Evolutionary conservation across 2,113 vertebrate genomes (phyloP).

Genomic region (Cryptoleucopteryx plumbea): DNA sequence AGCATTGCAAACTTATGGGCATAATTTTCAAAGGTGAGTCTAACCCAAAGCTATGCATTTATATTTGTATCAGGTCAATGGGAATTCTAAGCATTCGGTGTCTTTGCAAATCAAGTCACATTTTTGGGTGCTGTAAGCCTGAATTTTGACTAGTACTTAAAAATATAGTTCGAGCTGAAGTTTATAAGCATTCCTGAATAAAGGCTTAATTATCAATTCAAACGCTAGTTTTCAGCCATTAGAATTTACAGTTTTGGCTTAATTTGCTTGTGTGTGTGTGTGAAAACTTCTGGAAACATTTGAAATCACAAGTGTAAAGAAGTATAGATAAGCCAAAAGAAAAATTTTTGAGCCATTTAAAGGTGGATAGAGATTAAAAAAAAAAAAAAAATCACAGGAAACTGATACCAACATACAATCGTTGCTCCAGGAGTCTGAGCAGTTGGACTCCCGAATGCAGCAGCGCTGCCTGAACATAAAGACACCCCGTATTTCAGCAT

Average conservation of each 20-base stretch:
- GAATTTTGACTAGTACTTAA: background rate
- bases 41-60: background rate
- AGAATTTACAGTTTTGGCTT: background rate
- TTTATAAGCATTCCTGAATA: conserved; percentile 4
- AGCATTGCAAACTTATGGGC: background rate
- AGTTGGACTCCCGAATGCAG: background rate
- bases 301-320: background rate
- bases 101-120: background rate
- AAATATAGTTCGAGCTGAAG: background rate
- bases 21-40: background rate
- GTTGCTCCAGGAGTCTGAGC: background rate
- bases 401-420: background rate
- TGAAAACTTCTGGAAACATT: background rate
- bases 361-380: background rate
- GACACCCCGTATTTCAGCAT: background rate
- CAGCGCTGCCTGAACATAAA: background rate
- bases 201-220: background rate
- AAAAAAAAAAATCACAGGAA: background rate
- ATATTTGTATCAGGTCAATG: background rate
- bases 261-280: background rate
- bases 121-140: background rate
- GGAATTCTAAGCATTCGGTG: background rate
- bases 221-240: background rate
- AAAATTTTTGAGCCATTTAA: background rate
- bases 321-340: background rate